Percentiles rank a stretch among this genome's conserved stretches.
Evolutionary conservation across 2,888 invertebrate species (phyloP).

Genomic region (Nemoura dubitans): DNA sequence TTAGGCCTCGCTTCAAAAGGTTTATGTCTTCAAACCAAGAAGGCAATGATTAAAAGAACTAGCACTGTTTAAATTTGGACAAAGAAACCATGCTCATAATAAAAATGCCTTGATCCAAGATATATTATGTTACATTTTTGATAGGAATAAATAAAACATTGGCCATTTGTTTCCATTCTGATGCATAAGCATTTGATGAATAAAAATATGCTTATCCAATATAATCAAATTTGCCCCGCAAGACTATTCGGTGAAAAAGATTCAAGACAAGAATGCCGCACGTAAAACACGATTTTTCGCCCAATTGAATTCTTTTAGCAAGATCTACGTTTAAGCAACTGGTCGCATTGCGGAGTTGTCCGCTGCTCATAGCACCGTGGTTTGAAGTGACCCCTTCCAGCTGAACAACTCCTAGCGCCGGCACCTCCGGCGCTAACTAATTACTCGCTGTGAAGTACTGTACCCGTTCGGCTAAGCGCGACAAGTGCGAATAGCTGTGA

Average conservation of each 20-base stretch:
- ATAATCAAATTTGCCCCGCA: neutral
- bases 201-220: too few relatives aligned
- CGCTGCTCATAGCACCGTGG: neutral
- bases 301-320: neutral
- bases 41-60: too few relatives aligned
- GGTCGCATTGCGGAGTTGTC: neutral
- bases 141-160: too few relatives aligned
- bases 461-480: too few relatives aligned
- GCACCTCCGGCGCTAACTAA: neutral
- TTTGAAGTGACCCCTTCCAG: neutral
- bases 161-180: too few relatives aligned
- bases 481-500: neutral
- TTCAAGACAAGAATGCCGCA: neutral
- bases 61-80: too few relatives aligned
- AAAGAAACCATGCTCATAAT: too few relatives aligned
- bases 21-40: too few relatives aligned
- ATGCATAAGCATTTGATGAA: too few relatives aligned
- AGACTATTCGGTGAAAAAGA: neutral
- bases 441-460: neutral
- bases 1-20: too few relatives aligned
- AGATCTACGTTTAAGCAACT: neutral
- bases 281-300: neutral
- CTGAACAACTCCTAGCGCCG: neutral
- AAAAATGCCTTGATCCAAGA: too few relatives aligned
- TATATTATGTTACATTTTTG: too few relatives aligned